Evolutionary conservation across 2,113 vertebrate species (phyloP).

Genomic region (Halichoerus grypus): DNA sequence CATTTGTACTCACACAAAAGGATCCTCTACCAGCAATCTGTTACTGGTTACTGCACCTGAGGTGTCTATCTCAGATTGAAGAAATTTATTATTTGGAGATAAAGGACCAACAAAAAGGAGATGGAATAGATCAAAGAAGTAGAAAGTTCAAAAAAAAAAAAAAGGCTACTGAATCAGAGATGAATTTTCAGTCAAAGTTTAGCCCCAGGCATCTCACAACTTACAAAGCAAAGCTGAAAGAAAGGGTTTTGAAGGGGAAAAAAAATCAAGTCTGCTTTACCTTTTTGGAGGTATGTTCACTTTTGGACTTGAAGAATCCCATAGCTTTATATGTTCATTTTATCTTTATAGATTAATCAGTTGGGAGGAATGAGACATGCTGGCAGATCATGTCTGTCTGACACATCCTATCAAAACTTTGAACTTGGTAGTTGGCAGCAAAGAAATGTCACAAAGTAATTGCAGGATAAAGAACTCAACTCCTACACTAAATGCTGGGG

Average conservation of each 20-base stretch:
- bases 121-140: neutral
- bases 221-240: neutral
- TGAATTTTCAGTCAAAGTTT: slow-evolving; percentile 12
- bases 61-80: neutral
- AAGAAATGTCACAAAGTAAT: slow-evolving; percentile 48
- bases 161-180: neutral
- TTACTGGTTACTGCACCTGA: neutral
- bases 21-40: neutral
- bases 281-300: slow-evolving; percentile 43
- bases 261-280: neutral
- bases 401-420: slow-evolving; percentile 65
- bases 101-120: slow-evolving; percentile 24
- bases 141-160: neutral
- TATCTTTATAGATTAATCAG: slow-evolving; percentile 67
- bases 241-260: neutral
- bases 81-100: slow-evolving; percentile 41
- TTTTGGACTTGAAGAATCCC: slow-evolving; percentile 46
- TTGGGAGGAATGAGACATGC: slow-evolving; percentile 63
- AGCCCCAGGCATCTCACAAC: neutral
- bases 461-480: slow-evolving; percentile 50
- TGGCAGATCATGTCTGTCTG: slow-evolving; percentile 66
- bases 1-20: neutral
- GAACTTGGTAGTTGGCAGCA: slow-evolving; percentile 55
- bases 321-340: slow-evolving; percentile 62
- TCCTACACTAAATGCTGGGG: neutral